phyloP scores from a whole-genome alignment of 2,113 vertebrate genomes.

The Daboia siamensis region DNA sequence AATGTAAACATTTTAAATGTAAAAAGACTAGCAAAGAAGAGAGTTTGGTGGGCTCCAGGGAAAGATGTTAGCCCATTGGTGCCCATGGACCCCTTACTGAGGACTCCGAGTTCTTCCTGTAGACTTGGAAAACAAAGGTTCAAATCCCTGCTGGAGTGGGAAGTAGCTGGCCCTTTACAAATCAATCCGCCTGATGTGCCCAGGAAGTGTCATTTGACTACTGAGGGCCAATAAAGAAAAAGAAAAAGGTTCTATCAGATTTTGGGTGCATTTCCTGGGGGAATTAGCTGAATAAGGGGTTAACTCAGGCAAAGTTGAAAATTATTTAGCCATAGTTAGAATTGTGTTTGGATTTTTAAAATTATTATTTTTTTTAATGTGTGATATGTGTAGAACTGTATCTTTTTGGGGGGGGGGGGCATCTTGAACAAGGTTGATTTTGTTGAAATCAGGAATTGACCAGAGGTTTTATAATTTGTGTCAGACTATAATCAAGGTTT shows the following conservation, averaged over 20 bases:
- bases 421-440: background rate
- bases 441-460: background rate
- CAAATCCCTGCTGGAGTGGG: background rate
- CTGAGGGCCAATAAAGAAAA: background rate
- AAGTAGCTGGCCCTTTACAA: background rate
- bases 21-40: background rate
- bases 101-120: background rate
- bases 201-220: background rate
- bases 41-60: background rate
- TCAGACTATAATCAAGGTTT: background rate
- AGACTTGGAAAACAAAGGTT: background rate
- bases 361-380: background rate
- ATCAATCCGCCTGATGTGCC: background rate
- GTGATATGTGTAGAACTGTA: background rate
- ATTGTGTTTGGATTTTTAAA: background rate
- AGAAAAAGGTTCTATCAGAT: background rate
- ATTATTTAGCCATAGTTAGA: background rate
- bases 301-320: background rate
- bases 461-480: background rate
- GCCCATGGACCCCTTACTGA: background rate
- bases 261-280: background rate
- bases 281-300: background rate
- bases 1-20: background rate
- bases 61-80: background rate
- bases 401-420: no score